A percentile compares a stretch with the other conserved stretches of the same genome.
These are phyloP conservation scores for Netta rufina DNA, from an alignment of 2,797 vertebrate genomes.

Conservation along the genomic window DNA sequence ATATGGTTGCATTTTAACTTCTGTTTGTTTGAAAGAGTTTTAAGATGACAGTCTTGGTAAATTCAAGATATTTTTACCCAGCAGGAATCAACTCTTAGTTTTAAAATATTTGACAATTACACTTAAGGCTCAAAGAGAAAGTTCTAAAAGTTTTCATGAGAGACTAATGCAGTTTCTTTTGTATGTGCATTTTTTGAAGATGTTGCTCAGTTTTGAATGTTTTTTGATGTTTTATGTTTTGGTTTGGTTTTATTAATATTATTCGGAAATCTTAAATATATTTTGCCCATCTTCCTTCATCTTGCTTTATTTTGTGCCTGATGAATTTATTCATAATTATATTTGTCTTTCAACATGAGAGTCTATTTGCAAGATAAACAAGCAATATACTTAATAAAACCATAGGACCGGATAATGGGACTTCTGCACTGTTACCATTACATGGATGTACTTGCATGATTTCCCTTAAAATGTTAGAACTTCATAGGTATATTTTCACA, in stretches of 20 bases:
- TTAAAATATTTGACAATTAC: neutral
- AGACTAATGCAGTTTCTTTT: neutral
- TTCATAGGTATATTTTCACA: neutral
- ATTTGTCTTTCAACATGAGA: neutral
- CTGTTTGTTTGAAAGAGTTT: neutral
- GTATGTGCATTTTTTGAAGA: neutral
- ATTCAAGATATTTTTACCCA: neutral
- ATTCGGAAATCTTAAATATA: neutral
- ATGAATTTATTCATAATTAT: too few species aligned
- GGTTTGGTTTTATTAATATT: neutral
- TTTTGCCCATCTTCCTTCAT: neutral
- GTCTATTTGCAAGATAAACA: constrained; percentile 17
- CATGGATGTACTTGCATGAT: neutral
- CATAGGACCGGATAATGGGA: neutral
- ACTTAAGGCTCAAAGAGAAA: neutral
- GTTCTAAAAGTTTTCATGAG: neutral
- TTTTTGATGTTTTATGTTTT: neutral
- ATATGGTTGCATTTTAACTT: neutral
- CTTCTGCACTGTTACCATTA: neutral
- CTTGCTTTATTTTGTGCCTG: too few species aligned
- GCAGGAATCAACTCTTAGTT: neutral
- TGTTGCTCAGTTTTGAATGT: too few species aligned
- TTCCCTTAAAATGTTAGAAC: neutral
- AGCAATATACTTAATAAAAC: neutral
- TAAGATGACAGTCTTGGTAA: neutral